Evolutionary conservation across 2,888 invertebrate species (phyloP).

Genomic region (Ecdyonurus torrentis): DNA sequence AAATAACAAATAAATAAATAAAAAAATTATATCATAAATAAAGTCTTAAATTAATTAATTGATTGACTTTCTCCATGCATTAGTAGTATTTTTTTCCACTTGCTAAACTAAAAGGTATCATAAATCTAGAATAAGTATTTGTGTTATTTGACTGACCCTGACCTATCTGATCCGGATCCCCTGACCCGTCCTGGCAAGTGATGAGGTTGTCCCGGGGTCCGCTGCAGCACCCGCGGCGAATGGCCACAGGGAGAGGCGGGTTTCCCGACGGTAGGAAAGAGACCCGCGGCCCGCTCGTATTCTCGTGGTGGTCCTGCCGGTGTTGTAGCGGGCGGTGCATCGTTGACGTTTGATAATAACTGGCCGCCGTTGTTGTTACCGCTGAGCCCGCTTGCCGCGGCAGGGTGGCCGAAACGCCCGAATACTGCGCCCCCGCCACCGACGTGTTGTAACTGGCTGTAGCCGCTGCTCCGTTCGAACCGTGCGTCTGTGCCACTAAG

Average conservation of each 20-base stretch:
- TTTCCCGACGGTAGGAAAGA: slow-evolving; percentile 55
- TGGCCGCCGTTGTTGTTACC: not conserved
- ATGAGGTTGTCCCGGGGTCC: slow-evolving; percentile 58
- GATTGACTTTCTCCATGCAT: no score
- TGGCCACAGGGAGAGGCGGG: slow-evolving; percentile 91
- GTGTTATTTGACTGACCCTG: slow-evolving; percentile 8
- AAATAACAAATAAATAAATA: not conserved
- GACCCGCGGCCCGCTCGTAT: slow-evolving; percentile 9
- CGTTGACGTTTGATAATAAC: not conserved
- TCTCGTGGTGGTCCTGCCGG: slow-evolving; percentile 2
- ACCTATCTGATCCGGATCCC: slow-evolving; percentile 35
- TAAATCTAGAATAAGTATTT: not conserved
- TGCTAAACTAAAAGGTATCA: not conserved
- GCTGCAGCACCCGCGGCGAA: slow-evolving; percentile 44
- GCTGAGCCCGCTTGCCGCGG: not conserved
- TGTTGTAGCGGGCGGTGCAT: not conserved
- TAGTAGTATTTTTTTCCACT: not conserved
- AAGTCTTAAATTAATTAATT: not conserved
- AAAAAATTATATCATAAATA: no score
- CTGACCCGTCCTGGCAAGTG: slow-evolving; percentile 57
- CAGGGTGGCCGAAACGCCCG: slow-evolving; percentile 2
- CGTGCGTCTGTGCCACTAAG: slow-evolving; percentile 42
- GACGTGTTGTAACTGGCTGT: slow-evolving; percentile 26
- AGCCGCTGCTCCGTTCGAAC: slow-evolving; percentile 46
- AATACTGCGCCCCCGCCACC: slow-evolving; percentile 33